Evolutionary conservation across 2,888 invertebrate genomes (phyloP), one percentile per base, ranked within the genome.

Genomic region (Leptopterna dolabrata): DNA sequence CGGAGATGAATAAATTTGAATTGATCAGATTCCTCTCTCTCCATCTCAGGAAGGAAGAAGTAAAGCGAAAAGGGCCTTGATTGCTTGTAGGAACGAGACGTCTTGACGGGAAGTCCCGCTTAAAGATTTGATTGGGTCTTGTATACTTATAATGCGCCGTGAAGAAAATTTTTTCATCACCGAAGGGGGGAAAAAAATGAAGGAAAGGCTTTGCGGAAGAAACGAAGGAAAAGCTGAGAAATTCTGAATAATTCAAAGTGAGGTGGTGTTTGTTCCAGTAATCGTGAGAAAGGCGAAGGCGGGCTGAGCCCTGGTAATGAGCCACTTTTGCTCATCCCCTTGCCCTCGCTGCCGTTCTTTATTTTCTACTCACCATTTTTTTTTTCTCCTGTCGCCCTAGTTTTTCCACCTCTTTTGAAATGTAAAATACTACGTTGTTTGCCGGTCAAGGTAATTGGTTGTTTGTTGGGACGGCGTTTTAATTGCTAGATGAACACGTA

Each of bases 1-100:
- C n/a, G 63, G 84, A 63, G 83, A 76, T 85, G 85, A 85, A 85
- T 85, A 85, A 85, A 85, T 85, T 85, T 85, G 85, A 85, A 85
- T 85, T 70, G 43, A 83, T 43, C 43, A 27, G 83, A 29, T 30
- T 45, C 14, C 24, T n/a, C n/a, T n/a, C 29, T 16, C 45, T 78
- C 45, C n/a, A n/a, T n/a, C n/a, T n/a, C n/a, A n/a, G 71, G 71
- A 4, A 30, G 30, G 71, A 24, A 16, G 51, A n/a, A 51, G 4
- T 63, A 63, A 24, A 63, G 63, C 24, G 63, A 24, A 7, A 63
- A 63, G 6, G 19, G 24, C 63, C 63, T 63, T 73, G 73, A 73
- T 73, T 73, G 73, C 73, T 73, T 73, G 73, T 73, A 73, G 73
- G 73, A 73, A 36, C 36, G 41, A 73, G 73, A n/a, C 13, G 73